phyloP scores from a whole-genome alignment of 2,888 invertebrate species.

The Nomada fabriciana region DNA sequence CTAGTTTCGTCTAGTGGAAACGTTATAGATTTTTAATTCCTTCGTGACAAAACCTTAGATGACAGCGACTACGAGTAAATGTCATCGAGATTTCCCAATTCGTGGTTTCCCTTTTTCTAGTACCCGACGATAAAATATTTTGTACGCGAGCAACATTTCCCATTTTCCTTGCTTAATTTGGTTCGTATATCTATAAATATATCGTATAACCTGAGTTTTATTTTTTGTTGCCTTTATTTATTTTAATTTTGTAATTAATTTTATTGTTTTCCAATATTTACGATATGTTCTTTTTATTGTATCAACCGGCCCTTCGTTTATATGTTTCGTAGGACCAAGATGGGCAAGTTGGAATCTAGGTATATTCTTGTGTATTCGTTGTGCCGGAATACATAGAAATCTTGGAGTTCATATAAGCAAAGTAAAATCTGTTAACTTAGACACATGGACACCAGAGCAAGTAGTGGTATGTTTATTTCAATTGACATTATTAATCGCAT shows the following conservation, averaged over 20 bases:
- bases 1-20: conserved; percentile 51
- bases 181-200: conserved; percentile 5
- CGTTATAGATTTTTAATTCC: conserved; percentile 70
- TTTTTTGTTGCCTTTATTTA: neutral
- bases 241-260: neutral
- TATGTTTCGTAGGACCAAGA: conserved; percentile 91
- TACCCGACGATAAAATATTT: conserved; percentile 11
- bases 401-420: conserved; percentile 99
- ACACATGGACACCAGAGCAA: conserved; percentile 99
- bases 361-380: conserved; percentile 98
- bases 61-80: conserved; percentile 63
- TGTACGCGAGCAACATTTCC: neutral
- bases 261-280: neutral
- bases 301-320: neutral
- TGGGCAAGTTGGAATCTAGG: conserved; percentile 99
- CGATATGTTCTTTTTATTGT: conserved; percentile 6
- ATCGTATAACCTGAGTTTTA: neutral
- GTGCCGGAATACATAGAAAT: conserved; percentile 99
- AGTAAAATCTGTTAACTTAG: conserved; percentile 99
- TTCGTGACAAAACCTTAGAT: conserved; percentile 59
- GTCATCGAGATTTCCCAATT: conserved; percentile 47
- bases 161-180: conserved; percentile 5
- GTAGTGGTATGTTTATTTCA: conserved; percentile 88
- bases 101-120: conserved; percentile 3
- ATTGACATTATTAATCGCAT: neutral